Percentiles rank a stretch among this genome's conserved stretches.
phyloP scores from a whole-genome alignment of 1,140 invertebrate genomes.

The Orchestia grillus region DNA sequence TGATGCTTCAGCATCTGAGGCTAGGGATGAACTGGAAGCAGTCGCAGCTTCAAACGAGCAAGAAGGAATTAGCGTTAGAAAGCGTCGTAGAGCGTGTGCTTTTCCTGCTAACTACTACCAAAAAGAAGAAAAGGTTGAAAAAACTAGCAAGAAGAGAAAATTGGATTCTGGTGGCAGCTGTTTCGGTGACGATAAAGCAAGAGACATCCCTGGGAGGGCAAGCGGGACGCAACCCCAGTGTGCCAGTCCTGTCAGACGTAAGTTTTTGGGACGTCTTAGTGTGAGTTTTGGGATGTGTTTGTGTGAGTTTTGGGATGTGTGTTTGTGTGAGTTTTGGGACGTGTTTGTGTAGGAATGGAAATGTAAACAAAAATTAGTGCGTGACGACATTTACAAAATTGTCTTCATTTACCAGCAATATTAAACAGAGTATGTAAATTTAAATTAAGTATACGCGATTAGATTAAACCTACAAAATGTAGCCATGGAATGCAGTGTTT shows the following conservation, averaged over 20 bases:
- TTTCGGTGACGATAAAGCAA: not conserved
- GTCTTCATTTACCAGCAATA: too few relatives aligned
- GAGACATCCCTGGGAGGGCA: not conserved
- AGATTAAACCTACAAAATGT: too few relatives aligned
- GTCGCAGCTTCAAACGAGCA: too few relatives aligned
- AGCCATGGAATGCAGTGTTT: too few relatives aligned
- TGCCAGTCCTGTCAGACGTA: not conserved
- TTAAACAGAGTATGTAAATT: too few relatives aligned
- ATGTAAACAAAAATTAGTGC: too few relatives aligned
- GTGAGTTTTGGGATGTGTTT: not conserved
- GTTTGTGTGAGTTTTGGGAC: too few relatives aligned
- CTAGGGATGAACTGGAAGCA: not conserved
- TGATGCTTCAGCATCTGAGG: not conserved
- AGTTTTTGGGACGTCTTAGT: not conserved
- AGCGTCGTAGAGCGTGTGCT: not conserved
- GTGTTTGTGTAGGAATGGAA: too few relatives aligned
- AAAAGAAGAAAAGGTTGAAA: not conserved
- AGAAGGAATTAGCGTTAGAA: not conserved
- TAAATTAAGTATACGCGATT: too few relatives aligned
- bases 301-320: not conserved
- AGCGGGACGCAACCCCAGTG: not conserved
- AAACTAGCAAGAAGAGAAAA: not conserved
- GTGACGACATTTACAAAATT: too few relatives aligned
- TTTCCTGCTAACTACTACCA: not conserved
- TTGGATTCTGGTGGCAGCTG: not conserved